Evolutionary conservation across 2,888 invertebrate genomes (phyloP).

Genomic region (Hirtodrosophila duncani): DNA sequence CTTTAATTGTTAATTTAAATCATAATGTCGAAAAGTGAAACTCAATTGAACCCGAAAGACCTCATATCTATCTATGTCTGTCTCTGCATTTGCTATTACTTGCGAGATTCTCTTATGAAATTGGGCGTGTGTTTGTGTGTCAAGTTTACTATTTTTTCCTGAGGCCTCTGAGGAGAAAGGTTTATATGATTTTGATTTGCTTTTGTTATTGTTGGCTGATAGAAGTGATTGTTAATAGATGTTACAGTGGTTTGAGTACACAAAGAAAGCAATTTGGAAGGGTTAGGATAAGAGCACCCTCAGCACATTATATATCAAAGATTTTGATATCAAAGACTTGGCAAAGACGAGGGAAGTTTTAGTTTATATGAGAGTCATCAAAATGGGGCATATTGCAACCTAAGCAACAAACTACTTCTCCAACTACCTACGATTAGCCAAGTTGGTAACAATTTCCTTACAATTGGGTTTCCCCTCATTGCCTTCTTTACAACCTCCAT

Average conservation of each 20-base stretch:
- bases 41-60: slow-evolving; percentile 39
- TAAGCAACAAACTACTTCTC: no score
- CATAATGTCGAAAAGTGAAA: slow-evolving; percentile 53
- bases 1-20: slow-evolving; percentile 62
- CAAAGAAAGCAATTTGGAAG: no score
- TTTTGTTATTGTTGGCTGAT: slow-evolving; percentile 1
- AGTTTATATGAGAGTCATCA: not conserved
- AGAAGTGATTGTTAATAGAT: no score
- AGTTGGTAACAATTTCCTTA: no score
- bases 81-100: not conserved
- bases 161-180: slow-evolving; percentile 10
- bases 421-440: no score
- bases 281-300: no score
- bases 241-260: no score
- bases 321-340: no score
- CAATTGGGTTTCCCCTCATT: slow-evolving; percentile 1
- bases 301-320: no score
- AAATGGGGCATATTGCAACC: no score
- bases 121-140: slow-evolving; percentile 25
- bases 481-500: slow-evolving; percentile 2
- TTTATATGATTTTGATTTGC: slow-evolving; percentile 4
- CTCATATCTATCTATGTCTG: slow-evolving; percentile 3
- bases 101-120: slow-evolving; percentile 10
- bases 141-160: no score
- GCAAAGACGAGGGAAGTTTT: no score